phyloP scores from a whole-genome alignment of 2,888 invertebrate genomes.

The Drosophila robusta region DNA sequence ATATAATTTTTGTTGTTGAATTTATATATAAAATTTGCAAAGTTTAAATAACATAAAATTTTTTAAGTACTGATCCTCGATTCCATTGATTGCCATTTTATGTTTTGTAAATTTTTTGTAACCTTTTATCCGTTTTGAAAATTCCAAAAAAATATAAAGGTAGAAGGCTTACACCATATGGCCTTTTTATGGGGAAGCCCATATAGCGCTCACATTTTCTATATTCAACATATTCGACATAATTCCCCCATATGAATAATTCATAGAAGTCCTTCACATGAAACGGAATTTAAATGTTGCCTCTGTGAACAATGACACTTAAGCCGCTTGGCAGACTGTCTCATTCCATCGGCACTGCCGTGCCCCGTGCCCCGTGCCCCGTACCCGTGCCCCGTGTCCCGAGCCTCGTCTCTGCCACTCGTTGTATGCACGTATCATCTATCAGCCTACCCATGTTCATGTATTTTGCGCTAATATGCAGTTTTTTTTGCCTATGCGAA shows the following conservation, averaged over 20 bases:
- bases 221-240: constrained; percentile 20
- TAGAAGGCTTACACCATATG: background rate
- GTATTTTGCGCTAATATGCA: constrained; percentile 80
- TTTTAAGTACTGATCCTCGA: too few species aligned
- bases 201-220: background rate
- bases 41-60: too few species aligned
- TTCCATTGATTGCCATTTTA: too few species aligned
- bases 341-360: constrained; percentile 27
- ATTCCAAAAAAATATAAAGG: too few species aligned
- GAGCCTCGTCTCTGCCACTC: background rate
- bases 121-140: too few species aligned
- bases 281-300: constrained; percentile 72
- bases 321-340: constrained; percentile 72
- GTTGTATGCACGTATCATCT: constrained; percentile 41
- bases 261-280: constrained; percentile 53
- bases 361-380: background rate
- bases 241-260: constrained; percentile 64
- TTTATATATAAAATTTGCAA: too few species aligned
- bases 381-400: background rate
- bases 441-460: constrained; percentile 48
- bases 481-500: constrained; percentile 78
- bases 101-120: too few species aligned
- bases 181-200: background rate
- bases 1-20: too few species aligned
- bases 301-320: constrained; percentile 74